These are phyloP conservation scores for Anagrus nilaparvatae DNA, from an alignment of 1,140 invertebrate genomes.

Conservation along the genomic window DNA sequence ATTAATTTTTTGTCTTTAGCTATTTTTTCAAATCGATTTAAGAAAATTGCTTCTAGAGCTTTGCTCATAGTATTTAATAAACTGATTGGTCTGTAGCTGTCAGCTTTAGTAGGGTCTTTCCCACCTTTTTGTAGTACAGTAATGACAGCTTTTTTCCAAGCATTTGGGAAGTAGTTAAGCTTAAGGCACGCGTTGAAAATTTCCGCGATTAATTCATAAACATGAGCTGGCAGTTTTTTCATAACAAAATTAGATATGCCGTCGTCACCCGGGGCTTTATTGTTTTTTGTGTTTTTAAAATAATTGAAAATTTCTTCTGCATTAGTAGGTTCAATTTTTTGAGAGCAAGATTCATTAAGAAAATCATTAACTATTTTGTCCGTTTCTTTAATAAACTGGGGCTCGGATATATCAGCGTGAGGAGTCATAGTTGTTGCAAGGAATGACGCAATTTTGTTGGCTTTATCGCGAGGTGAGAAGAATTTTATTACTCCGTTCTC, in stretches of 20 bases:
- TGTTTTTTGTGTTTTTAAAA: background rate
- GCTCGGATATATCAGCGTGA: background rate
- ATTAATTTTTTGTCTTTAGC: background rate
- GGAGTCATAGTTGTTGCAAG: too few species aligned
- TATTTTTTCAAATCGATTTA: constrained; percentile 2
- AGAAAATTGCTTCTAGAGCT: constrained; percentile 6
- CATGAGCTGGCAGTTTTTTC: constrained; percentile 1
- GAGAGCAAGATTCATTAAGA: background rate
- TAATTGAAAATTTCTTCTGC: background rate
- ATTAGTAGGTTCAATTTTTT: background rate
- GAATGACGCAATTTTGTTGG: constrained; percentile 1
- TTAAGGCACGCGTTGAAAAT: constrained; percentile 2
- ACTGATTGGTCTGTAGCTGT: constrained; percentile 8
- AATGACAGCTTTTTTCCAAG: constrained; percentile 10
- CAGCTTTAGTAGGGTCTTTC: background rate
- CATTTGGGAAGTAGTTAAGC: background rate
- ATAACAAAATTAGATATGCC: constrained; percentile 1
- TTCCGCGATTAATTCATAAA: background rate
- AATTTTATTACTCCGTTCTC: background rate
- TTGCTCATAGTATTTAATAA: constrained; percentile 7
- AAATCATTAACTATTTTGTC: background rate
- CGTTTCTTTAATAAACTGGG: background rate
- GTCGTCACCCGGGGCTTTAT: constrained; percentile 5
- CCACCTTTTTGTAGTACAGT: constrained; percentile 1
- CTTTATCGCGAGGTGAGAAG: constrained; percentile 4